Evolutionary conservation across 1,140 invertebrate genomes (phyloP), one percentile per base, ranked within the genome.

Genomic region (Drusus annulatus): DNA sequence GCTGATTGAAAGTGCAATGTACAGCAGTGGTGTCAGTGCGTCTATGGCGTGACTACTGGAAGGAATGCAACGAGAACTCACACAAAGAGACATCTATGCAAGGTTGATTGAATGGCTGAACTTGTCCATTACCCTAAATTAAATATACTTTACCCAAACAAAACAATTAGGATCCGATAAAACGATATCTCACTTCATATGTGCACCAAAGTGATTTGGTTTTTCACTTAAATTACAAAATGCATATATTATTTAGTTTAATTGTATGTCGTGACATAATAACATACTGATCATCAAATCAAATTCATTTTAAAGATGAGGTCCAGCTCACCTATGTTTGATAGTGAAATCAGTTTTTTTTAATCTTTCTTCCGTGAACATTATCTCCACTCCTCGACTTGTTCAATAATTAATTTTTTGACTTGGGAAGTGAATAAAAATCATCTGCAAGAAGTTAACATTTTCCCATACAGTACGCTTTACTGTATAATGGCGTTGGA

Each of bases 271-370:
- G 8, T 13, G 36, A 36, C 36, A 45, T 60, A n/a, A n/a, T n/a
- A 21, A 17, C 23, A 60, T 10, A 25, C 58, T 60, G 58, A 60
- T 7, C 17, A 3, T 79, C 52, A 63, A 76, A 81, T 79, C 82
- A 21, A 80, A 81, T 80, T 79, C 79, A 80, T 80, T 83, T 51
- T 28, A 54, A 69, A 81, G 82, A 83, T 83, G 82, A 83, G 82
- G 76, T 79, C 82, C 82, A 36, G 82, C 82, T 80, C 82, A 83
- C 79, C 82, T 54, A 79, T 62, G 82, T 80, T 83, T 83, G 81
- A 73, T 77, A 56, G 36, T 25, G 23, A 56, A 8, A 16, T 71
- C 68, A 76, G 58, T 45, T 75, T 52, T 19, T 28, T 77, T 17
- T 45, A 68, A 68, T 76, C 23, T 15, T 60, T 60, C 23, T 23